Evolutionary conservation across 2,113 vertebrate species (phyloP), one percentile per base, ranked within the genome.

Genomic region (Dromiciops gliroides): DNA sequence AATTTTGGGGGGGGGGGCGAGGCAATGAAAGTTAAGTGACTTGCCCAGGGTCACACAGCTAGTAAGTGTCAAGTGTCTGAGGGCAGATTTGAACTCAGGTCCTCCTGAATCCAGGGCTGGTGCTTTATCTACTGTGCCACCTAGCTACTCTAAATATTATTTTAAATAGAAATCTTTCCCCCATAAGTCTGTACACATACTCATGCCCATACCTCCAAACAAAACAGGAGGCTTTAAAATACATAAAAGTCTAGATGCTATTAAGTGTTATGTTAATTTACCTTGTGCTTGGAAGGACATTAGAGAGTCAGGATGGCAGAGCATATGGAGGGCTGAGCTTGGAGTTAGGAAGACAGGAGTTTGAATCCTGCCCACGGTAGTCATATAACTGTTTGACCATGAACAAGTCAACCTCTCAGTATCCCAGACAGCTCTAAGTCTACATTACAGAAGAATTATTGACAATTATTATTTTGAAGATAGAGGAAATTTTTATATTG

Each of bases 131-230:
- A n/a, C n/a, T n/a, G n/a, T n/a, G n/a, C n/a, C n/a, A n/a, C n/a
- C n/a, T n/a, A n/a, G n/a, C 31, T 94, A 47, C 50, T 88, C 26
- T 95, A 50, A 88, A 90, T 12, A 75, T 19, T 94, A 19, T 93
- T 88, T 93, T 48, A 90, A 56, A 67, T 37, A 60, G 26, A 93
- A 44, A 53, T 51, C 75, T 52, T 90, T 26, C 24, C 48, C 91
- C 47, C 60, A 67, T 37, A 67, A 37, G 11, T 93, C n/a, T 47
- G 31, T 6, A 16, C 11, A n/a, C 0, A 53, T 31, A 93, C 48
- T 44, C 47, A 90, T 67, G 93, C 52, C 50, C 2, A 50, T 23
- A 44, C 25, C 91, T 6, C n/a, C 1, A 92, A 31, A 60, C 48
- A 93, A 96, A 94, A 48, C n/a, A 50, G 49, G 96, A 90, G n/a